phyloP scores from a whole-genome alignment of 2,888 invertebrate genomes.

The Microctonus hyperodae region DNA sequence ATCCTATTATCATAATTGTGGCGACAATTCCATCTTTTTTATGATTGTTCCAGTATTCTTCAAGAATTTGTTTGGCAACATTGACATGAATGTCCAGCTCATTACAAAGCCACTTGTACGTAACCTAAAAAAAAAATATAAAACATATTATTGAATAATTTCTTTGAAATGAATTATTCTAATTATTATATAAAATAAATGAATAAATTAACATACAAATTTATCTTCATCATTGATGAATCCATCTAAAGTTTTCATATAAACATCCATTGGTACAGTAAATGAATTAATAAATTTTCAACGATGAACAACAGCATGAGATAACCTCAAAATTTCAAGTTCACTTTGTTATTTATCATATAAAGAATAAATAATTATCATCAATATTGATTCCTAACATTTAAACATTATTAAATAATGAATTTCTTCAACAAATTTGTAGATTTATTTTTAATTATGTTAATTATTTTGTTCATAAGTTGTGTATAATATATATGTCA shows the following conservation, averaged over 20 bases:
- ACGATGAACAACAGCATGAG: too few relatives aligned
- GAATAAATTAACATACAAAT: constrained; percentile 42
- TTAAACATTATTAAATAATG: too few relatives aligned
- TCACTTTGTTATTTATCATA: too few relatives aligned
- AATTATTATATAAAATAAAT: background rate
- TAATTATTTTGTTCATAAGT: too few relatives aligned
- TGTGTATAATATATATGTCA: too few relatives aligned
- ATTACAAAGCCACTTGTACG: constrained; percentile 64
- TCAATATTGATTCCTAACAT: too few relatives aligned
- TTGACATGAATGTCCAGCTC: constrained; percentile 63
- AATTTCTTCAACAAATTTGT: too few relatives aligned
- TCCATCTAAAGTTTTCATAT: constrained; percentile 46
- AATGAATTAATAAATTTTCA: too few relatives aligned
- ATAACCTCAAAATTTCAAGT: too few relatives aligned
- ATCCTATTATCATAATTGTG: constrained; percentile 58
- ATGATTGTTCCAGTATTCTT: constrained; percentile 53
- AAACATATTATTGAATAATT: constrained; percentile 1
- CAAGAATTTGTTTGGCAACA: constrained; percentile 60
- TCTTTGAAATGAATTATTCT: background rate
- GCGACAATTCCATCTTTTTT: constrained; percentile 48
- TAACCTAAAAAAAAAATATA: constrained; percentile 55
- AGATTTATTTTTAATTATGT: too few relatives aligned
- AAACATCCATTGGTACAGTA: constrained; percentile 36
- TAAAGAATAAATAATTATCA: too few relatives aligned
- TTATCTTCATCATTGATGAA: constrained; percentile 54